Base-by-base conservation (phyloP, 2,113 vertebrate species). In the Cranoglanis bouderius region DNA sequence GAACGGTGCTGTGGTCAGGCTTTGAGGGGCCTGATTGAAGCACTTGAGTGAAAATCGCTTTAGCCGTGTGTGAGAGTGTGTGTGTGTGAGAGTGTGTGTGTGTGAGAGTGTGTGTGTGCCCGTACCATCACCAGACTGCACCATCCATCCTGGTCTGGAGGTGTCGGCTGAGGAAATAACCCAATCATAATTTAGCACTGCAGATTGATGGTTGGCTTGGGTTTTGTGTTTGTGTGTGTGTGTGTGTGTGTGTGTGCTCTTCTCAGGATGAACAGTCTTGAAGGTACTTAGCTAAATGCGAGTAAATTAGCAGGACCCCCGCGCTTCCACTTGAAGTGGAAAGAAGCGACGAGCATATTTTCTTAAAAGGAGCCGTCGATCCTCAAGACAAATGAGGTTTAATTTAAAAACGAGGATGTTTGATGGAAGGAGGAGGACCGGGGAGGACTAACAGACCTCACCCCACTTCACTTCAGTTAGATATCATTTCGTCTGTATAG, bases 151-250 rank as follows among this genome's bases (percentile, higher is more conserved):
- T 63, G 43, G 85, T 81, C 46, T 86, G 57, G 65, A 83, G 78
- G 85, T 80, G 82, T 89, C 85, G 72, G 85, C 82, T 85, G 85
- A 90, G 91, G 89, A 89, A 91, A 88, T 89, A 75, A 82, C 82
- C 83, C 78, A 82, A 92, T 91, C 89, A 84, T 91, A 90, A 90
- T 90, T 90, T 90, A 90, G 90, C 29, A 59, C 59, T 59, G 40
- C 67, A 87, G 86, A 92, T n/a, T 80, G 46, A 80, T 80, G 43
- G 77, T 90, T 89, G 72, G 65, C 43, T 21, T 29, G 65, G 24
- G n/a, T 82, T 46, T 16, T 14, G 49, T 82, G 53, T 14, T 18
- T 18, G 84, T 26, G 84, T 40, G 53, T 2, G 77, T n/a, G 21
- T 13, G 26, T 9, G 80, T 24, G 51, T 13, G n/a, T 24, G 81